phyloP scores from a whole-genome alignment of 2,797 vertebrate genomes.

The Podarcis siculus region DNA sequence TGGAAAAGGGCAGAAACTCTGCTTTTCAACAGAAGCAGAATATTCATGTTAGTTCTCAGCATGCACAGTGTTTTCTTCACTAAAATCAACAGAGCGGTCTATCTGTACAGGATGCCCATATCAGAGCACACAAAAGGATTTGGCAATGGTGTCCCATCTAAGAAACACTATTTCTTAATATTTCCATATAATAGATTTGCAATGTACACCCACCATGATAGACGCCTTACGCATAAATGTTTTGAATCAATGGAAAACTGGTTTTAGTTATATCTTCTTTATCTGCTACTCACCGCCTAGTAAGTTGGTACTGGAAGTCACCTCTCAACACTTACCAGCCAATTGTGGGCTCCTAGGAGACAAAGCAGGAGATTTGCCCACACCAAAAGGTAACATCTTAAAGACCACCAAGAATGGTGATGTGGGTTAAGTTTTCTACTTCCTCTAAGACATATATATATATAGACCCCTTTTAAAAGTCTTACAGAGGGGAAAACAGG shows the following conservation, averaged over 20 bases:
- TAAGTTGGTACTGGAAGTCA: neutral
- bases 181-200: too few species aligned
- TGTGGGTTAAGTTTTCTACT: conserved; percentile 14
- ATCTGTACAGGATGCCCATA: neutral
- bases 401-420: conserved; percentile 2
- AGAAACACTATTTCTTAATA: neutral
- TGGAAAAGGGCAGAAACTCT: neutral
- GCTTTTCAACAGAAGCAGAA: neutral
- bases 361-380: neutral
- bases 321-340: neutral
- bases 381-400: neutral
- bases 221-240: too few species aligned
- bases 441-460: neutral
- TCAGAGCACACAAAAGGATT: neutral
- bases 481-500: neutral
- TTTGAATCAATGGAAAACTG: neutral
- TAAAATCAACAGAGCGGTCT: neutral
- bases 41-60: neutral
- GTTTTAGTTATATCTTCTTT: too few species aligned
- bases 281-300: neutral
- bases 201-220: too few species aligned
- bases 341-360: conserved; percentile 5
- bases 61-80: neutral
- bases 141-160: neutral
- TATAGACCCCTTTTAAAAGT: neutral